Evolutionary conservation across 2,888 invertebrate species (phyloP), one percentile per base, ranked within the genome.

Genomic region (Plagodis pulveraria): DNA sequence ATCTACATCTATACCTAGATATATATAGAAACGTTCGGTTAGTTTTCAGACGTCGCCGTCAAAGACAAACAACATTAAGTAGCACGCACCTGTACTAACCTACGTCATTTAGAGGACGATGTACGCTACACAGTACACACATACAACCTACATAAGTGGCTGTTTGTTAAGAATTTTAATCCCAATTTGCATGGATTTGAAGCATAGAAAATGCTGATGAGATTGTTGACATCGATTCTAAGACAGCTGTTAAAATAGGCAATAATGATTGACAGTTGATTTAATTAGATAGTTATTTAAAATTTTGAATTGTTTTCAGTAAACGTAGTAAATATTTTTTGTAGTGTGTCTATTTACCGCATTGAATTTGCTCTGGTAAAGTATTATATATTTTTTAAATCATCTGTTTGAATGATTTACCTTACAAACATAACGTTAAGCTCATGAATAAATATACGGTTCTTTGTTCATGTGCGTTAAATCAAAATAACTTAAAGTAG

Each of bases 41-140:
- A 47, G 51, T 52, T 60, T 45, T 58, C 59, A 69, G 52, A 57
- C 58, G 51, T 34, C 47, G 56, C 58, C 69, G 70, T 61, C 58
- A 41, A 69, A 68, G 68, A 73, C 73, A 81, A 80, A 82, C 72
- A 81, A 63, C 69, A 79, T 87, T 12, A 42, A 86, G 74, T 89
- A 75, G 90, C 77, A 67, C 89, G 74, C 90, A 91, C 79, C 85
- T 90, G 91, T 78, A 69, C 76, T 78, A 84, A 89, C 74, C 63
- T 34, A 81, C 83, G 82, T 83, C 84, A 83, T 67, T 74, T 74
- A 67, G 76, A 79, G 80, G 77, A 79, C 76, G 69, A 58, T 58
- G 56, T 50, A 54, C 45, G 48, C 45, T 38, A 53, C 54, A 45
- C 42, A 57, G 41, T 38, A 53, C 54, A 45, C 42, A 57, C 52